Evolutionary conservation across 2,797 vertebrate genomes (phyloP), one percentile per base, ranked within the genome.

Genomic region (Enteromius argenteus): DNA sequence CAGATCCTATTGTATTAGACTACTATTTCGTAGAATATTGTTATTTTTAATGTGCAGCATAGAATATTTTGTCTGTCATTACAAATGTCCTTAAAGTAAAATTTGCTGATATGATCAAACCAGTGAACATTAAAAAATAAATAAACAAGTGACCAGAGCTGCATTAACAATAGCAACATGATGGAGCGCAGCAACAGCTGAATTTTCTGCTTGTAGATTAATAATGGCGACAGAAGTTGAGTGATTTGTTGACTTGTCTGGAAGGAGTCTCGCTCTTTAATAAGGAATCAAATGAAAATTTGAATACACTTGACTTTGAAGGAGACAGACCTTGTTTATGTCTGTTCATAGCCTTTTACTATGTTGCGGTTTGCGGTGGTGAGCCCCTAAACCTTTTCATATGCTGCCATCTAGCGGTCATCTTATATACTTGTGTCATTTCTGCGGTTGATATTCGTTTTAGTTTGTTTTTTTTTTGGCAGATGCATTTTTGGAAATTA

Each of bases 331-430:
- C 32, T 69, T 69, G 9, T 39, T 56, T 53, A 80, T 23, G 8
- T 27, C 8, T 71, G 9, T 68, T 27, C 5, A 39, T 53, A 10
- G 32, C 42, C 10, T 35, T 49, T 35, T 23, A 37, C 27, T 37
- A 10, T 6, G 0, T 58, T 42, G 51, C 14, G 14, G 7, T 67
- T 67, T 68, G 49, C 35, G 15, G 17, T 19, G n/a, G 32, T 53
- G 49, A 53, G 3, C 0, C 14, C 5, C 9, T 32, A 13, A n/a
- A 4, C 17, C 49, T 80, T 60, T 62, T 58, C 6, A 80, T 32
- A 21, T 60, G 51, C 49, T 80, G 79, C 23, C 35, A 71, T 32
- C 67, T 71, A 80, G 51, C 58, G 79, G 37, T 11, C 15, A 69
- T 30, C 58, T 80, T 56, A 8, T 6, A 0, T 5, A 11, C 15